Conservation (phyloP, 2,797 vertebrate genomes). For the Basileuterus tristriatus region DNA sequence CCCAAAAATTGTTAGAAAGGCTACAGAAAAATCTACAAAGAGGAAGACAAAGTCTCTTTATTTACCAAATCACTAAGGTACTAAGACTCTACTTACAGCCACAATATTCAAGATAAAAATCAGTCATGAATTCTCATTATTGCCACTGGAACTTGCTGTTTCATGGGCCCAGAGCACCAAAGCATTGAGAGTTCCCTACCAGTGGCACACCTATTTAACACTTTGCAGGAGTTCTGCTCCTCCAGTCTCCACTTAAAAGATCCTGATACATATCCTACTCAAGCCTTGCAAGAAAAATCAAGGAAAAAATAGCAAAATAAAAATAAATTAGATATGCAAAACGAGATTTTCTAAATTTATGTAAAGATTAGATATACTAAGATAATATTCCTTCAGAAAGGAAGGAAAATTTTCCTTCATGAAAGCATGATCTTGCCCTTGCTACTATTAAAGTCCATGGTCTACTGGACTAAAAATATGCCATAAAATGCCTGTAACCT, state of each 20-base stretch:
- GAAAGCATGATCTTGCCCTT: background rate
- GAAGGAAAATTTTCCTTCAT: background rate
- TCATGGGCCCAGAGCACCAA: background rate
- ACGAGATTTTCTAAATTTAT: background rate
- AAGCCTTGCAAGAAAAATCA: background rate
- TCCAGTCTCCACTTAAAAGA: background rate
- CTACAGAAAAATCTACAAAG: conserved; percentile 4
- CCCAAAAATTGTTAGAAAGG: conserved; percentile 50
- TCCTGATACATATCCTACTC: background rate
- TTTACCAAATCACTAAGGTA: conserved; percentile 4
- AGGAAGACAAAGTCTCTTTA: conserved; percentile 13
- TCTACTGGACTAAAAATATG: background rate
- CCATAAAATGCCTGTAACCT: background rate
- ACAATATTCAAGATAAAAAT: conserved; percentile 52
- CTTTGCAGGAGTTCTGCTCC: background rate
- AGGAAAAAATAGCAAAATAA: background rate
- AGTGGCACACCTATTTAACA: background rate
- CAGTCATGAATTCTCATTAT: conserved; percentile 45
- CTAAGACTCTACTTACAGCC: conserved; percentile 18
- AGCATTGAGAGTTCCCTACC: conserved; percentile 26
- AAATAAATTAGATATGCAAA: background rate
- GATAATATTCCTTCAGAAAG: background rate
- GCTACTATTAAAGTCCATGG: background rate
- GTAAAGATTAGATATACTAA: background rate
- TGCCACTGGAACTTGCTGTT: conserved; percentile 46